These are phyloP conservation scores for Cochlearius cochlearius DNA, from an alignment of 2,113 vertebrate genomes.

Conservation along the genomic window DNA sequence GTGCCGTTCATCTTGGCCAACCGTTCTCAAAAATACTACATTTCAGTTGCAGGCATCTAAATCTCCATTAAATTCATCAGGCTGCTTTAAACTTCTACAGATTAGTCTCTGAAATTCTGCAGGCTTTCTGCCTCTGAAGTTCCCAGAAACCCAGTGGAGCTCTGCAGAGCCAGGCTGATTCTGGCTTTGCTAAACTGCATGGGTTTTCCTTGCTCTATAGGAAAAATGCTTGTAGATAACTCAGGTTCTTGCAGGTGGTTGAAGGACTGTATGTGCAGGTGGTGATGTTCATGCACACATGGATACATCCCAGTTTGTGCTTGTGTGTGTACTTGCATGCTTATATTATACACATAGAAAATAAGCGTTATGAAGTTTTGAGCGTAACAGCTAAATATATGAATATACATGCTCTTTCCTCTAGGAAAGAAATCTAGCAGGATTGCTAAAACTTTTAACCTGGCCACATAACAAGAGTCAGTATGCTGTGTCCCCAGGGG, in stretches of 20 bases:
- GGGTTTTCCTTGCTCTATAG: not conserved
- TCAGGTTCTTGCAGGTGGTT: not conserved
- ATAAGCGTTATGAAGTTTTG: not conserved
- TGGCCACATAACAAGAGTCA: not conserved
- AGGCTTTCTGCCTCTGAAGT: not conserved
- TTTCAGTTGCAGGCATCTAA: not conserved
- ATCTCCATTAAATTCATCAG: not conserved
- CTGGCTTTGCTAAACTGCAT: not conserved
- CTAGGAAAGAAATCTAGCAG: not conserved
- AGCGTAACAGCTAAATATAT: not conserved
- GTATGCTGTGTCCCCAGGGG: not conserved
- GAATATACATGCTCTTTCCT: not conserved
- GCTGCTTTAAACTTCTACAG: not conserved
- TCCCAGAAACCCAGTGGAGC: not conserved
- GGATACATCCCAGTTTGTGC: not conserved
- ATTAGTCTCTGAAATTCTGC: not conserved
- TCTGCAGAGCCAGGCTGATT: not conserved
- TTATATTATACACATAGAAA: not conserved
- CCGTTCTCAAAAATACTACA: not conserved
- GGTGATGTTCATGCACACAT: not conserved
- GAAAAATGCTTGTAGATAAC: not conserved
- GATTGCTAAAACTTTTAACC: not conserved
- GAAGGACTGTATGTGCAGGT: not conserved
- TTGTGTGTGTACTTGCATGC: not conserved
- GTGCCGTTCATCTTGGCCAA: not conserved